A percentile compares a stretch with the other conserved stretches of the same genome.
phyloP scores from a whole-genome alignment of 2,113 vertebrate species.

The Labeo catla region DNA sequence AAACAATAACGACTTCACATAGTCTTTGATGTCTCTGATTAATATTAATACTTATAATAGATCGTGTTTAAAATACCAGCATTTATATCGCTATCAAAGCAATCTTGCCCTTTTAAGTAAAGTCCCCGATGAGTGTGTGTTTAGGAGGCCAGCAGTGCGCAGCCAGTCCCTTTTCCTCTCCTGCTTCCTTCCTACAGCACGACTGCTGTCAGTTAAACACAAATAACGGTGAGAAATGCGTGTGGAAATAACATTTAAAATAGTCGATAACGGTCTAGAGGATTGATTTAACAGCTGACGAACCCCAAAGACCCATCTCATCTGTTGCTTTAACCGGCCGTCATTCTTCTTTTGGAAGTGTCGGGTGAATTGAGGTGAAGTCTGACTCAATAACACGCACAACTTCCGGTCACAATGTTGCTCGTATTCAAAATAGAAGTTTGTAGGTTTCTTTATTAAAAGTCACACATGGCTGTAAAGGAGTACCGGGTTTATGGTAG shows the following conservation, averaged over 20 bases:
- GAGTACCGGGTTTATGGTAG: too few species aligned
- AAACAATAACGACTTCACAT: not conserved
- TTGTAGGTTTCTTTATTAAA: not conserved
- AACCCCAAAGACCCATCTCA: not conserved
- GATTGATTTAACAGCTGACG: not conserved
- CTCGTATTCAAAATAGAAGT: constrained; percentile 44
- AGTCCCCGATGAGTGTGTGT: constrained; percentile 16
- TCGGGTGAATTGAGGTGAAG: not conserved
- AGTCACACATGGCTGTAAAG: not conserved
- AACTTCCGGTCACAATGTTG: not conserved
- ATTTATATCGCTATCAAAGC: not conserved
- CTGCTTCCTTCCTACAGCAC: constrained; percentile 60
- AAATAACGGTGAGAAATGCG: not conserved
- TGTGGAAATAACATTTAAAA: not conserved
- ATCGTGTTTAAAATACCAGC: not conserved
- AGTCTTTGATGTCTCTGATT: not conserved
- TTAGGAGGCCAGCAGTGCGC: constrained; percentile 56
- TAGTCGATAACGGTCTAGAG: not conserved
- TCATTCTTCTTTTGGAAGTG: constrained; percentile 19
- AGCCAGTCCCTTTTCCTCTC: constrained; percentile 56
- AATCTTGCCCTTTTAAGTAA: not conserved
- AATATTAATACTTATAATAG: not conserved
- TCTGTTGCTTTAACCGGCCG: constrained; percentile 7
- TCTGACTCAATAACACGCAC: not conserved
- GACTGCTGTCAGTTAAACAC: not conserved